These are phyloP conservation scores for Cyprinodon diabolis DNA, from an alignment of 2,797 vertebrate genomes.

Conservation along the genomic window DNA sequence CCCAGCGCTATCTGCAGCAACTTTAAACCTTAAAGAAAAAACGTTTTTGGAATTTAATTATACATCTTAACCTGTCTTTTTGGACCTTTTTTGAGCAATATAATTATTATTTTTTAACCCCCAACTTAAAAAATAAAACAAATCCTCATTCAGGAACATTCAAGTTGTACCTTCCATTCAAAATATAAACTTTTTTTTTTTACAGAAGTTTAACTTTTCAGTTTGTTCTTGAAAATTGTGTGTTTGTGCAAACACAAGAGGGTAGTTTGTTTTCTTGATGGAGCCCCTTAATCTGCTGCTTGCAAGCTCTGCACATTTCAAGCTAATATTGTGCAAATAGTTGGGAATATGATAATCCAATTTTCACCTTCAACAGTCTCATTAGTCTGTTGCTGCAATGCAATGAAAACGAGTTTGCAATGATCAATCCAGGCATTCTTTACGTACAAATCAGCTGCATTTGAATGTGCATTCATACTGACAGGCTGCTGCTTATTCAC, in stretches of 20 bases:
- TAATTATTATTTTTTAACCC: not conserved
- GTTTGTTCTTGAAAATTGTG: not conserved
- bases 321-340: conserved; percentile 45
- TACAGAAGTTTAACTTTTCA: conserved; percentile 17
- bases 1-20: not conserved
- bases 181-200: not conserved
- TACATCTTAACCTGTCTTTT: not conserved
- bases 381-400: conserved; percentile 32
- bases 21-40: not conserved
- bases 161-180: not conserved
- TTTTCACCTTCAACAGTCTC: conserved; percentile 44
- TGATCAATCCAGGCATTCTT: conserved; percentile 51
- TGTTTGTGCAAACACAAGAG: not conserved
- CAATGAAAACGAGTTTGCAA: conserved; percentile 44
- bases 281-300: conserved; percentile 31
- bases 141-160: not conserved
- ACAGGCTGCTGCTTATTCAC: conserved; percentile 31
- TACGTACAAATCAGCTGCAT: conserved; percentile 29
- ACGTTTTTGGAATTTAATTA: not conserved
- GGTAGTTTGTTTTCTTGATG: conserved; percentile 26
- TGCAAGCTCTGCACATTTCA: conserved; percentile 37
- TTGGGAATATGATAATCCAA: conserved; percentile 53
- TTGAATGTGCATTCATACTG: conserved; percentile 16
- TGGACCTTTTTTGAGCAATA: too few relatives aligned
- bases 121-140: too few relatives aligned